Evolutionary conservation across 2,888 invertebrate genomes (phyloP), one percentile per base, ranked within the genome.

Genomic region (Nezara viridula): DNA sequence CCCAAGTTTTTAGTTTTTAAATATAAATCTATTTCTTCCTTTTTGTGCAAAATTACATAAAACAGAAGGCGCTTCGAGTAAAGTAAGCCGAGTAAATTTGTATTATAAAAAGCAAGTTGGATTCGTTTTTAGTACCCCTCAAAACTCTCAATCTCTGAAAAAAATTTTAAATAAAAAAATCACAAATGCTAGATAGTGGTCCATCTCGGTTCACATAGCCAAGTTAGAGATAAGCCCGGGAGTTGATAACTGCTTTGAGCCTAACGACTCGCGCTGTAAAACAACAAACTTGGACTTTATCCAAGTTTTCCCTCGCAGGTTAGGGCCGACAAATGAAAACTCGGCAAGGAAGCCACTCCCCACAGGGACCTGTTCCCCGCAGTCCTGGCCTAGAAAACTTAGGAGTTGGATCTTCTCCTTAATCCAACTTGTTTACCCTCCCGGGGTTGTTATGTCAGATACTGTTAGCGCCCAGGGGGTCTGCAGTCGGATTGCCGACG

Each of bases 321-420:
- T 60, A 16, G 27, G 16, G 24, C 32, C 10, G 81, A 44, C 40
- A 44, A 81, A 81, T 40, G 40, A 81, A 40, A 81, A 81, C 44
- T 40, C 24, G 1, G 27, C 24, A 37, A 77, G 40, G 40, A 60
- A 60, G n/a, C 14, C n/a, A 7, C 55, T 0, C 55, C 37, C 44
- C 44, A 9, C 10, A n/a, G 40, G 44, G 44, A 47, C 81, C n/a
- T n/a, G 66, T 9, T 81, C 44, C 81, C 40, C 40, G n/a, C 40
- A 81, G 81, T 4, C 81, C 81, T 47, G 81, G 24, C 44, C 81
- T 81, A 81, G 81, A 81, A 81, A 81, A 81, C 44, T 81, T 37
- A 7, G 1, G 66, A 44, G 81, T 81, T 44, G 37, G 81, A n/a
- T 81, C 37, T 81, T 81, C 81, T 40, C n/a, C 44, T 81, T n/a